These are phyloP conservation scores for Protonibea diacanthus DNA, from an alignment of 2,797 vertebrate species.

Conservation along the genomic window DNA sequence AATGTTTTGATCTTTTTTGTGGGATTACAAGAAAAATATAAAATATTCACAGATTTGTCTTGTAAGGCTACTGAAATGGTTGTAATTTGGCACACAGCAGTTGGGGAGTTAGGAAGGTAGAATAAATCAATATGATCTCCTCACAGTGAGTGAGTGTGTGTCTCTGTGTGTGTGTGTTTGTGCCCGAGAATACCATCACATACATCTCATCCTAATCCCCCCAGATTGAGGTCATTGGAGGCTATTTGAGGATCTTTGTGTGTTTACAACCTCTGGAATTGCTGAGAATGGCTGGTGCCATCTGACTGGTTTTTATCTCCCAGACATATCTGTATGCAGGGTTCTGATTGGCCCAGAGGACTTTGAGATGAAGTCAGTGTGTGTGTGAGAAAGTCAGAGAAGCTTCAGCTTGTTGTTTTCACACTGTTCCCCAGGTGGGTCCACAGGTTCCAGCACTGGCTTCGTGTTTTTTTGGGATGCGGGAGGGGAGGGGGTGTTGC, in stretches of 20 bases:
- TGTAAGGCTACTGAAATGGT: not conserved
- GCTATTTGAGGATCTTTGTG: slow-evolving; percentile 63
- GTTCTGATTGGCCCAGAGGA: slow-evolving; percentile 46
- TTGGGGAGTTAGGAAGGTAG: slow-evolving; percentile 8
- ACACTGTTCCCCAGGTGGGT: slow-evolving; percentile 20
- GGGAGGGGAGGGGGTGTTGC: not conserved
- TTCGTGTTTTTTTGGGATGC: slow-evolving; percentile 10
- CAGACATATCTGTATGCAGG: not conserved
- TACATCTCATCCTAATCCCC: slow-evolving; percentile 71
- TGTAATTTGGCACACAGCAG: slow-evolving; percentile 13
- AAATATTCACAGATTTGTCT: slow-evolving; percentile 8
- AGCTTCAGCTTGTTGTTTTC: slow-evolving; percentile 23
- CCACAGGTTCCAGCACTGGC: slow-evolving; percentile 27
- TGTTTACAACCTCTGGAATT: slow-evolving; percentile 68
- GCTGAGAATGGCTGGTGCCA: slow-evolving; percentile 36
- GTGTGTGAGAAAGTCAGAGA: slow-evolving; percentile 12
- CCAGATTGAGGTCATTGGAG: slow-evolving; percentile 80
- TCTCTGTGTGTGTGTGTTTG: slow-evolving; percentile 24
- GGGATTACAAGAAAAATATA: not conserved
- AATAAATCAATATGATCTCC: slow-evolving; percentile 21
- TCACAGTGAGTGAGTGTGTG: slow-evolving; percentile 18
- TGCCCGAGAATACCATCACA: slow-evolving; percentile 61
- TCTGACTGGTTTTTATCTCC: slow-evolving; percentile 46
- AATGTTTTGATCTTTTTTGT: slow-evolving; percentile 6
- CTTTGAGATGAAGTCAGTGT: slow-evolving; percentile 32